Evolutionary conservation across 2,113 vertebrate species (phyloP).

Genomic region (Castor canadensis): DNA sequence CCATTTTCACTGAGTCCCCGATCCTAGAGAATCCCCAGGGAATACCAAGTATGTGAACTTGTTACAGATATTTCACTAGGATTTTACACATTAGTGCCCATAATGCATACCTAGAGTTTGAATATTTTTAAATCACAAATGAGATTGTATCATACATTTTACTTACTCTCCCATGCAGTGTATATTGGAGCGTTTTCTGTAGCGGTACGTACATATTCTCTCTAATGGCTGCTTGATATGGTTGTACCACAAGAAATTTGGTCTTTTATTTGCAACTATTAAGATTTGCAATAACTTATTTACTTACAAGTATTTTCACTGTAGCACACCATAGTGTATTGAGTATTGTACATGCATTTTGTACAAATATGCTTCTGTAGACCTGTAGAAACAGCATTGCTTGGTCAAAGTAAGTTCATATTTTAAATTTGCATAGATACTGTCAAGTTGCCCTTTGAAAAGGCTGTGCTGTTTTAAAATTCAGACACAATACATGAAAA

Average conservation of each 20-base stretch:
- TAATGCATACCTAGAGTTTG: not conserved
- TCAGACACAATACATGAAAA: not conserved
- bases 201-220: not conserved
- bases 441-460: not conserved
- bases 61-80: not conserved
- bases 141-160: not conserved
- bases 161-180: not conserved
- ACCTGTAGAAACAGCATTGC: not conserved
- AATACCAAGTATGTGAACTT: not conserved
- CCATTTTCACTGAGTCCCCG: not conserved
- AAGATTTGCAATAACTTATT: not conserved
- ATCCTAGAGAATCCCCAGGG: not conserved
- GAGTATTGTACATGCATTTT: not conserved
- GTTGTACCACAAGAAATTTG: not conserved
- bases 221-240: not conserved
- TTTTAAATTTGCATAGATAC: conserved; percentile 16
- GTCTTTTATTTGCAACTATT: not conserved
- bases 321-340: not conserved
- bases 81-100: not conserved
- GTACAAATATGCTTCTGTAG: not conserved
- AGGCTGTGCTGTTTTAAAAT: not conserved
- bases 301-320: not conserved
- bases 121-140: not conserved
- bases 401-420: not conserved
- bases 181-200: not conserved